phyloP scores from a whole-genome alignment of 1,140 invertebrate genomes.

The Cheumatopsyche charites region DNA sequence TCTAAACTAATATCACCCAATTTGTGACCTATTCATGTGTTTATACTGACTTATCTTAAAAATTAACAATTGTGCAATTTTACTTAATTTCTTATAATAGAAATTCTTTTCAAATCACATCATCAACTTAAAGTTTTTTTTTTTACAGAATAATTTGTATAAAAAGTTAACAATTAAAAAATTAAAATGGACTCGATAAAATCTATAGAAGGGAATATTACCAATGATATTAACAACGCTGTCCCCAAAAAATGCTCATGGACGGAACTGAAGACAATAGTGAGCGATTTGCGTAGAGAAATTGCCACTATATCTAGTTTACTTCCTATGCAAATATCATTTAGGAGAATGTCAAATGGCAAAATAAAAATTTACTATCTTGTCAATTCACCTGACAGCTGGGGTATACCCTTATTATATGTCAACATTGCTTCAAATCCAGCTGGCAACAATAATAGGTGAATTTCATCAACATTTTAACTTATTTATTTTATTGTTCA shows the following conservation, averaged over 20 bases:
- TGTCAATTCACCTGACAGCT: conserved; percentile 79
- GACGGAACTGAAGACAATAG: conserved; percentile 79
- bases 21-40: too few species aligned
- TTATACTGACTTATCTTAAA: too few species aligned
- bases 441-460: conserved; percentile 54
- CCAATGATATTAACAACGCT: conserved; percentile 17
- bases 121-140: too few species aligned
- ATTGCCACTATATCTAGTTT: conserved; percentile 76
- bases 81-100: too few species aligned
- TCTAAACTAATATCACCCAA: too few species aligned
- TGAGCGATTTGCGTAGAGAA: conserved; percentile 81
- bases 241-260: conserved; percentile 66
- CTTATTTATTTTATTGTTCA: not conserved
- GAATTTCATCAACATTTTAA: conserved; percentile 31
- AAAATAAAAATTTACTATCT: conserved; percentile 88
- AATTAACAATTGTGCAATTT: too few species aligned
- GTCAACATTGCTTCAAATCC: conserved; percentile 71
- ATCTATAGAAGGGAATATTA: not conserved
- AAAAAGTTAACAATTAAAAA: too few species aligned
- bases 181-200: conserved; percentile 13
- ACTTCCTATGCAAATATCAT: conserved; percentile 80
- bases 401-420: conserved; percentile 88
- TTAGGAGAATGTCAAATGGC: conserved; percentile 77
- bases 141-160: too few species aligned
- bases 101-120: too few species aligned